These are phyloP conservation scores for Drosophila persimilis DNA, from an alignment of 1,140 invertebrate genomes.

Conservation along the genomic window DNA sequence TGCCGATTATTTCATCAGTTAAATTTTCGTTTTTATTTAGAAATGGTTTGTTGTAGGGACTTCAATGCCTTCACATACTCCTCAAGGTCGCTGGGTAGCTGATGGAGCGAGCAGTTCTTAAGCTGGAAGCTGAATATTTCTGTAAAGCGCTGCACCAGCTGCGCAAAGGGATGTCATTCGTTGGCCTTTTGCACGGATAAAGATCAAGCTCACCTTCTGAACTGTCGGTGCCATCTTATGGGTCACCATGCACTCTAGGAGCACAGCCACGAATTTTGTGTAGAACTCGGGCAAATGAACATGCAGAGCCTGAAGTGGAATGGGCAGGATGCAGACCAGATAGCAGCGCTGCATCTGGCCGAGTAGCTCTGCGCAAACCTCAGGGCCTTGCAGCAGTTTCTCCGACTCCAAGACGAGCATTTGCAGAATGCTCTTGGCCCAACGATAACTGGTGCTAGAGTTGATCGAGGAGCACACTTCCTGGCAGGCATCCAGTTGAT, in stretches of 20 bases:
- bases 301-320: slow-evolving; percentile 49
- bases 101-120: background rate
- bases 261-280: slow-evolving; percentile 55
- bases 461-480: slow-evolving; percentile 44
- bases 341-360: slow-evolving; percentile 50
- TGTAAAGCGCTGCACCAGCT: slow-evolving; percentile 52
- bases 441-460: slow-evolving; percentile 57
- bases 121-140: slow-evolving; percentile 48
- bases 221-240: slow-evolving; percentile 29
- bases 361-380: slow-evolving; percentile 34
- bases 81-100: slow-evolving; percentile 5
- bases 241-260: slow-evolving; percentile 41
- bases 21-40: slow-evolving; percentile 28
- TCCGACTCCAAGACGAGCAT: slow-evolving; percentile 67
- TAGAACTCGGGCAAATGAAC: slow-evolving; percentile 51
- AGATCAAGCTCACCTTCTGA: slow-evolving; percentile 17
- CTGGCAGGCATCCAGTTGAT: slow-evolving; percentile 25
- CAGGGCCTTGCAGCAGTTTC: slow-evolving; percentile 44
- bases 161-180: background rate
- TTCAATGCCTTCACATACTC: slow-evolving; percentile 31
- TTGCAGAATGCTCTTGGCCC: slow-evolving; percentile 61
- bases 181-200: background rate
- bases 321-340: slow-evolving; percentile 62
- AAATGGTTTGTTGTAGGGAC: slow-evolving; percentile 22
- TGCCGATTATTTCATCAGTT: background rate